Base-by-base conservation (phyloP, 2,797 vertebrate genomes). In the Gadopsis bispinosus region DNA sequence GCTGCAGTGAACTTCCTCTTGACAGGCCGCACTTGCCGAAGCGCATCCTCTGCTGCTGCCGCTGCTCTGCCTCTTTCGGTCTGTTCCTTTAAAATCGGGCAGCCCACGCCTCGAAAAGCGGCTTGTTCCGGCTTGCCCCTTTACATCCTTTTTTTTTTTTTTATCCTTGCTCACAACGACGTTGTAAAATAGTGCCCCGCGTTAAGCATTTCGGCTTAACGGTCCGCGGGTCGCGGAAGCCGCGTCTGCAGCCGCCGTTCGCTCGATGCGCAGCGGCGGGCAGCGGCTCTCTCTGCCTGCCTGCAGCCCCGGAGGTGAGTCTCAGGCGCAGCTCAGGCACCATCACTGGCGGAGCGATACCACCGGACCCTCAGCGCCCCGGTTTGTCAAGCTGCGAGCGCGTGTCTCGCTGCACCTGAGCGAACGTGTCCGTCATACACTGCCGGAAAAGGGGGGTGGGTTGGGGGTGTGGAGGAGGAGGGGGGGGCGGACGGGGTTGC, bases 101-200 rank as follows among this genome's bases (percentile, higher is more conserved):
- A 93, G 94, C 95, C 95, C 92, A 96, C 95, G 95, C 95, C 95
- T 96, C 94, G 90, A 95, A 95, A 96, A 95, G 95, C 95, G 95
- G 95, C 95, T 96, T 92, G 95, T 95, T 95, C 95, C 95, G 95
- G 95, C 95, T 95, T 91, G 94, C 93, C 95, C 73, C 89, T 90
- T 95, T 92, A 93, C 94, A 91, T 91, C 94, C 91, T 79, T 88
- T 94, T 26, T 26, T 26, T 26, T 92, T 94, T 92, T 79, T 88
- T 94, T 92, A 94, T 95, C 95, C 93, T 90, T 94, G 92, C 95
- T 71, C 95, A 83, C 71, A 79, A 79, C 78, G 80, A 26, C 26
- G 26, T 26, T 26, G 88, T 65, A 92, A 95, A 95, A 82, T 95
- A 95, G 95, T 94, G 79, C 94, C 91, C 29, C 33, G 0, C 65